phyloP scores from a whole-genome alignment of 2,888 invertebrate genomes.

The Mesorhabditis sp. region DNA sequence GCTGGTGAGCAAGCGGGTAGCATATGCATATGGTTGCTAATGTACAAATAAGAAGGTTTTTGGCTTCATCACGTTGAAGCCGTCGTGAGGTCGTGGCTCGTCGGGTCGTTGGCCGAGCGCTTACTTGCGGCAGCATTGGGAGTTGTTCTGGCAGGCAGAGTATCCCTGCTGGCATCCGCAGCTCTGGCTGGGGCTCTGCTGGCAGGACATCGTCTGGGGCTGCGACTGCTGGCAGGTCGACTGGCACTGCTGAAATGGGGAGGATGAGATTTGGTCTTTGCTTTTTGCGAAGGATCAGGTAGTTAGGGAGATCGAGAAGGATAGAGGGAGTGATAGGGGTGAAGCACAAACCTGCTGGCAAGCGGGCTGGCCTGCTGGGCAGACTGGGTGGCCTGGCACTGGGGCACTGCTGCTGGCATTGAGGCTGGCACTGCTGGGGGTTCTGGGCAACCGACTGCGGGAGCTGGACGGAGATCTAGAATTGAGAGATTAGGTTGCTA shows the following conservation, averaged over 20 bases:
- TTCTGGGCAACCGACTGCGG: slow-evolving; percentile 10
- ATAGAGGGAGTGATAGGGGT: too few species aligned
- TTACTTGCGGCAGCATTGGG: slow-evolving; percentile 1
- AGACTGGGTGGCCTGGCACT: slow-evolving; percentile 18
- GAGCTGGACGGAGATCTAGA: background rate
- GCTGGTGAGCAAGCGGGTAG: too few species aligned
- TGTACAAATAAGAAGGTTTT: too few species aligned
- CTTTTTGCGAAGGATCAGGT: background rate
- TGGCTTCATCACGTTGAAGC: too few species aligned
- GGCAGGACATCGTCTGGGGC: background rate
- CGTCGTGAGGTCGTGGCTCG: too few species aligned
- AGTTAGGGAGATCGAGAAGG: background rate
- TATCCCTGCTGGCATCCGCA: background rate
- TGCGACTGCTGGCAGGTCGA: background rate
- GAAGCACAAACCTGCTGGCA: slow-evolving; percentile 8
- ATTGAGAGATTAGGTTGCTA: background rate
- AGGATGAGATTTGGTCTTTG: background rate
- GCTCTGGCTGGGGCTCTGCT: background rate
- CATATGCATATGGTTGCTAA: too few species aligned
- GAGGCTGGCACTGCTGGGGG: slow-evolving; percentile 17
- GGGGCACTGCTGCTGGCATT: slow-evolving; percentile 21
- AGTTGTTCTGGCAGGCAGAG: background rate
- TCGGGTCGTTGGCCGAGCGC: too few species aligned
- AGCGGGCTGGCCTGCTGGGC: slow-evolving; percentile 13
- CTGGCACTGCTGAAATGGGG: background rate